Percentiles rank a stretch among this genome's conserved stretches.
Evolutionary conservation across 1,140 invertebrate genomes (phyloP).

Genomic region (Amphibalanus amphitrite): DNA sequence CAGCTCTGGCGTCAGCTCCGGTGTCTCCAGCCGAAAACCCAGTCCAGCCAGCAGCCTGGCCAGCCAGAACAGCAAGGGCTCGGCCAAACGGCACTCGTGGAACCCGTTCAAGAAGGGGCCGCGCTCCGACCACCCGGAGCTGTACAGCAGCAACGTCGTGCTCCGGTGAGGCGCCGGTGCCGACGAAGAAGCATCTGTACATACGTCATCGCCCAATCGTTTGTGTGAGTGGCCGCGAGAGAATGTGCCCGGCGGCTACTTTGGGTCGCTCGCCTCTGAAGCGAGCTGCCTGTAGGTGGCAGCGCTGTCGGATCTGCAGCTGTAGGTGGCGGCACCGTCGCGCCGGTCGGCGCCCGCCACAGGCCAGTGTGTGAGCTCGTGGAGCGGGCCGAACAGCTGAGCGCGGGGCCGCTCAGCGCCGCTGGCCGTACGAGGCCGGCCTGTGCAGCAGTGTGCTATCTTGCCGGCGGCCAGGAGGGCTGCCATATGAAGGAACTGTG

Average conservation of each 20-base stretch:
- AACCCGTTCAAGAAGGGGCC: slow-evolving; percentile 43
- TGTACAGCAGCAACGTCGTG: slow-evolving; percentile 34
- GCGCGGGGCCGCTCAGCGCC: too few relatives aligned
- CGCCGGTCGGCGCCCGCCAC: too few relatives aligned
- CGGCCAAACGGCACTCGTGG: slow-evolving; percentile 38
- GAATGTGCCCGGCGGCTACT: not conserved
- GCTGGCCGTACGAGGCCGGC: not conserved
- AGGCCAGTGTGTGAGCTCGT: not conserved
- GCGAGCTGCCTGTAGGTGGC: not conserved
- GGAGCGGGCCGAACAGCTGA: too few relatives aligned
- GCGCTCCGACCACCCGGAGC: slow-evolving; percentile 30
- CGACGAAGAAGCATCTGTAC: slow-evolving; percentile 32
- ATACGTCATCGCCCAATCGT: not conserved
- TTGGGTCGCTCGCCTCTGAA: not conserved
- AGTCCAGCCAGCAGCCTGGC: slow-evolving; percentile 40
- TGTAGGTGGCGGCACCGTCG: not conserved
- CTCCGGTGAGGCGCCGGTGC: slow-evolving; percentile 30
- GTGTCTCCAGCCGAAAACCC: slow-evolving; percentile 22
- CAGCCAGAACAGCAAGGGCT: slow-evolving; percentile 27
- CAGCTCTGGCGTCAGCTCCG: slow-evolving; percentile 11
- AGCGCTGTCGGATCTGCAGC: not conserved
- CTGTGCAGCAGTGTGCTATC: not conserved
- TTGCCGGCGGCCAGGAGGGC: not conserved
- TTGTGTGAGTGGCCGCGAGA: not conserved
- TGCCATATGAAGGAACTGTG: not conserved